phyloP scores from a whole-genome alignment of 2,888 invertebrate genomes.

The Melanotus villosus region DNA sequence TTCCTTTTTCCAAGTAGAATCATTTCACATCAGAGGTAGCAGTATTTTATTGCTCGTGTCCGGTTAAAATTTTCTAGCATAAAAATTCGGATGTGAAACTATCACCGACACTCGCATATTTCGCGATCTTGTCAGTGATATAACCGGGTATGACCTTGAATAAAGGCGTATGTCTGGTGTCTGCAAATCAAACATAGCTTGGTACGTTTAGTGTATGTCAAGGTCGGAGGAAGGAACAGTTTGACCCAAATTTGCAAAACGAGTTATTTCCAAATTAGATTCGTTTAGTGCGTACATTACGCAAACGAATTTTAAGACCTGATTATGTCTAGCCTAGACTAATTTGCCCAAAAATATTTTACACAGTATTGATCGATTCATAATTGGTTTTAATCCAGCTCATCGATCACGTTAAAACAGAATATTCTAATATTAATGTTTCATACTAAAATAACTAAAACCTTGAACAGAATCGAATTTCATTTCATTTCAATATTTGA shows the following conservation, averaged over 20 bases:
- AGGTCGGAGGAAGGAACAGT: conserved; percentile 61
- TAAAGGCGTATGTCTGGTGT: conserved; percentile 34
- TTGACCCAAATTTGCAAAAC: conserved; percentile 54
- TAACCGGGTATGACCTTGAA: conserved; percentile 28
- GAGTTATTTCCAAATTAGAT: conserved; percentile 44
- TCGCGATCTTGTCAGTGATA: conserved; percentile 8
- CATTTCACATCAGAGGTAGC: neutral
- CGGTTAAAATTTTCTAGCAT: conserved; percentile 1
- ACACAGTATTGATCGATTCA: neutral
- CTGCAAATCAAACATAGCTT: conserved; percentile 33
- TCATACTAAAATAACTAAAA: too few species aligned
- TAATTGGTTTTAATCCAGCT: too few species aligned
- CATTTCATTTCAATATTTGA: too few species aligned
- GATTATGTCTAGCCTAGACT: neutral
- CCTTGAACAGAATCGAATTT: too few species aligned
- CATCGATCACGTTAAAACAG: too few species aligned
- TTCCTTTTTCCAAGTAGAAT: conserved; percentile 14
- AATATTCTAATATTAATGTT: too few species aligned
- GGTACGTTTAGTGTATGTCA: conserved; percentile 53
- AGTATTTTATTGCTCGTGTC: neutral
- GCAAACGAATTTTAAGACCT: neutral
- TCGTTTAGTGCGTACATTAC: conserved; percentile 27
- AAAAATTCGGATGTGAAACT: conserved; percentile 7
- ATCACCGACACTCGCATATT: conserved; percentile 29
- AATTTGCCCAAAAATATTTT: too few species aligned